Conservation (phyloP, 2,797 vertebrate species). For the Neoniphon sammara region DNA sequence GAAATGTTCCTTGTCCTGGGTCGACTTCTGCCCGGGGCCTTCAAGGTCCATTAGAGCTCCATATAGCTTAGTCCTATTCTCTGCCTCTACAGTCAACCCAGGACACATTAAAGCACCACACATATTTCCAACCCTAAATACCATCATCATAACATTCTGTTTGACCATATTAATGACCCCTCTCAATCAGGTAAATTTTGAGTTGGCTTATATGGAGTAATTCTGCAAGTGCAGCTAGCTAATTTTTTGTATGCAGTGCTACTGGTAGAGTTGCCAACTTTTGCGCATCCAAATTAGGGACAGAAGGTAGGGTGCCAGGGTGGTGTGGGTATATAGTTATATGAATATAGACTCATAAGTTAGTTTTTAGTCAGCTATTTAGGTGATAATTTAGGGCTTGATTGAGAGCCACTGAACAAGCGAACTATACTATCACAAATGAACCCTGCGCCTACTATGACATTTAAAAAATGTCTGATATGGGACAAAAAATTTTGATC, state of each 20-base stretch:
- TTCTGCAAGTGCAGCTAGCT: background rate
- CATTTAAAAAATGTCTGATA: too few species aligned
- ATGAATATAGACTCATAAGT: too few species aligned
- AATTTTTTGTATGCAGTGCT: background rate
- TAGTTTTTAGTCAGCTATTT: too few species aligned
- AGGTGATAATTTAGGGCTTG: too few species aligned
- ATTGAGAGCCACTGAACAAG: too few species aligned
- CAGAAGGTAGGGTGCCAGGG: too few species aligned
- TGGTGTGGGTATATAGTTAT: too few species aligned
- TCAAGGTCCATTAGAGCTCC: background rate
- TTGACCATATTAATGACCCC: background rate
- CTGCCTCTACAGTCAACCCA: conserved; percentile 2
- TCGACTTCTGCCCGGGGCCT: conserved; percentile 18
- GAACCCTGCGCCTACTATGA: too few species aligned
- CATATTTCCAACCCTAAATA: conserved; percentile 15
- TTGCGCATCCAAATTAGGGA: too few species aligned
- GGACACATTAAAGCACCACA: conserved; percentile 9
- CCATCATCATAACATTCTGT: conserved; percentile 6
- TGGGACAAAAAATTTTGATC: too few species aligned
- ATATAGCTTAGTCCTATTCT: conserved; percentile 22
- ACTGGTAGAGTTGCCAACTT: background rate
- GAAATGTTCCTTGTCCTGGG: conserved; percentile 11
- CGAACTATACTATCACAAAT: too few species aligned
- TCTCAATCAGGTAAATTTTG: too few species aligned
- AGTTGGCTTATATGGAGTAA: background rate